These are phyloP conservation scores for Embiotoca jacksoni DNA, from an alignment of 2,113 vertebrate genomes.

Conservation along the genomic window DNA sequence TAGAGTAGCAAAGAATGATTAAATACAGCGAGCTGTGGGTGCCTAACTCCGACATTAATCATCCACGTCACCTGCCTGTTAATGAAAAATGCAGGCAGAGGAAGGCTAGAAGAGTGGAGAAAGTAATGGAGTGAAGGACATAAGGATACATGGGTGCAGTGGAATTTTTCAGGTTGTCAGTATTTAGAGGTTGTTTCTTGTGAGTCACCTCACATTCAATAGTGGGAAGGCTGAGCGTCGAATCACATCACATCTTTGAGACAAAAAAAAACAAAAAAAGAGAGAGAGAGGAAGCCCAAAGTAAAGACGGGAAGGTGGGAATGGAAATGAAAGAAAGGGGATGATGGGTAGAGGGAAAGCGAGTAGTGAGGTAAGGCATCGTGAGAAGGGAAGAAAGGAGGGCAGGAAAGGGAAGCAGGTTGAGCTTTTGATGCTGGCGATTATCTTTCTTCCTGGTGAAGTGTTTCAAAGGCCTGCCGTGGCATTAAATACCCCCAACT, in stretches of 20 bases:
- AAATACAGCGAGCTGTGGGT: slow-evolving; percentile 62
- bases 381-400: slow-evolving; percentile 52
- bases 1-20: slow-evolving; percentile 54
- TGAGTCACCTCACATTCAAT: neutral
- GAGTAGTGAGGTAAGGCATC: slow-evolving; percentile 37
- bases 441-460: slow-evolving; percentile 69
- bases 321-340: slow-evolving; percentile 57
- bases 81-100: slow-evolving; percentile 66
- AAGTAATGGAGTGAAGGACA: neutral
- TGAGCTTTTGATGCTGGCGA: slow-evolving; percentile 68
- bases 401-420: slow-evolving; percentile 72
- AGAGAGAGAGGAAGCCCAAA: slow-evolving; percentile 44
- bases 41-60: slow-evolving; percentile 72
- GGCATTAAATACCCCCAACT: slow-evolving; percentile 73
- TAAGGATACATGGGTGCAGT: neutral
- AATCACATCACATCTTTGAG: slow-evolving; percentile 60
- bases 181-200: neutral
- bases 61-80: slow-evolving; percentile 67
- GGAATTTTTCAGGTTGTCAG: slow-evolving; percentile 1
- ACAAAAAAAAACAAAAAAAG: slow-evolving; percentile 6
- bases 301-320: slow-evolving; percentile 50
- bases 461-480: slow-evolving; percentile 72
- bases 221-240: slow-evolving; percentile 25
- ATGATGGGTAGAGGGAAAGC: slow-evolving; percentile 44
- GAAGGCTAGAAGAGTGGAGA: neutral